Evolutionary conservation across 2,888 invertebrate genomes (phyloP).

Genomic region (Mystacides longicornis): DNA sequence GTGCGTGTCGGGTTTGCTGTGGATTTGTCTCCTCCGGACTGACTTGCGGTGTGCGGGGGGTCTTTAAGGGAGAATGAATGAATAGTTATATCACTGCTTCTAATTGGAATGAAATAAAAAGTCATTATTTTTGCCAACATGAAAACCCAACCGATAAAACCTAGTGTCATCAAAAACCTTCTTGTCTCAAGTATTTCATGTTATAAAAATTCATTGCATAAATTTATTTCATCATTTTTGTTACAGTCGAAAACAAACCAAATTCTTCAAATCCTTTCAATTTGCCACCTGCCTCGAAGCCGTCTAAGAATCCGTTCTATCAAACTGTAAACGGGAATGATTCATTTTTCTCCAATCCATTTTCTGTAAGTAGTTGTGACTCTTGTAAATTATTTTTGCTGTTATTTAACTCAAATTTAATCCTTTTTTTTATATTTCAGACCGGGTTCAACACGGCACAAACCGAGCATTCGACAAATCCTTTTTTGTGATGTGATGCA

Average conservation of each 20-base stretch:
- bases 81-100: too few species aligned
- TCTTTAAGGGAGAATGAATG: too few species aligned
- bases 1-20: too few species aligned
- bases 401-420: neutral
- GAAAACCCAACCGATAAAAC: too few species aligned
- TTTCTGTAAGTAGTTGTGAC: constrained; percentile 18
- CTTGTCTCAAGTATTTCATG: too few species aligned
- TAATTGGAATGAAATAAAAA: too few species aligned
- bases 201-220: too few species aligned
- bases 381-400: neutral
- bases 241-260: constrained; percentile 38
- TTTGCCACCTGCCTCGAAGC: constrained; percentile 27
- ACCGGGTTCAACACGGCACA: constrained; percentile 20
- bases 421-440: constrained; percentile 11
- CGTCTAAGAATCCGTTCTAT: constrained; percentile 47
- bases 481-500: constrained; percentile 22
- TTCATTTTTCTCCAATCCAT: constrained; percentile 23
- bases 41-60: too few species aligned
- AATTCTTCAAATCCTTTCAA: constrained; percentile 21
- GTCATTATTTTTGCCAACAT: too few species aligned
- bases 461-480: constrained; percentile 22
- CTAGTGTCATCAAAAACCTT: too few species aligned
- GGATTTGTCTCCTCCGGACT: too few species aligned
- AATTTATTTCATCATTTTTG: too few species aligned
- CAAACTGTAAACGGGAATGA: constrained; percentile 28